phyloP scores from a whole-genome alignment of 1,140 invertebrate genomes.

The Matsumurasca onukii region DNA sequence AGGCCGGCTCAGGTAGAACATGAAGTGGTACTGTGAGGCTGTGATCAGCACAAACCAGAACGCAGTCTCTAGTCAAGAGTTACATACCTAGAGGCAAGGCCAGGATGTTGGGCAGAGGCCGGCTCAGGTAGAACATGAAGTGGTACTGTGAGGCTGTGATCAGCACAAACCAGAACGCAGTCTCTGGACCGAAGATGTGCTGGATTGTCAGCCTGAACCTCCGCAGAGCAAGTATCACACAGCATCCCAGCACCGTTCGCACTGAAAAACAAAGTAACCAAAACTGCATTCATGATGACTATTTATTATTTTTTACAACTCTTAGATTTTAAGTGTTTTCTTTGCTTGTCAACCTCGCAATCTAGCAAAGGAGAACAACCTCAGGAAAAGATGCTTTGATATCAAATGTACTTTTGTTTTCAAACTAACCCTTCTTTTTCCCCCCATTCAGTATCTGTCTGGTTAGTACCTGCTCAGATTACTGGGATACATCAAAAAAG shows the following conservation, averaged over 20 bases:
- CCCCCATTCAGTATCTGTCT: too few relatives aligned
- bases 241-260: slow-evolving; percentile 72
- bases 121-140: slow-evolving; percentile 94
- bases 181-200: slow-evolving; percentile 73
- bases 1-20: slow-evolving; percentile 93
- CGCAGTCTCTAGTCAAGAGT: slow-evolving; percentile 67
- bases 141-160: slow-evolving; percentile 94
- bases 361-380: too few relatives aligned
- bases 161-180: slow-evolving; percentile 79
- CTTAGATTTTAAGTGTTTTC: too few relatives aligned
- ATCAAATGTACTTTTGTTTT: too few relatives aligned
- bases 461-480: too few relatives aligned
- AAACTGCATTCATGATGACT: too few relatives aligned
- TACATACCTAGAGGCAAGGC: slow-evolving; percentile 90
- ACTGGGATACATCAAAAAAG: too few relatives aligned
- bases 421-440: too few relatives aligned
- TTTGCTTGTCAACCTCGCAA: too few relatives aligned
- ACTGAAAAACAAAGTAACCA: too few relatives aligned
- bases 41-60: slow-evolving; percentile 85
- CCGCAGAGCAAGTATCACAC: slow-evolving; percentile 73
- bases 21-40: slow-evolving; percentile 94
- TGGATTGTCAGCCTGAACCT: slow-evolving; percentile 69
- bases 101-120: slow-evolving; percentile 96
- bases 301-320: too few relatives aligned
- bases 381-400: too few relatives aligned